Base-by-base conservation (phyloP, 1,140 invertebrate genomes). In the Dendrolimus punctatus region DNA sequence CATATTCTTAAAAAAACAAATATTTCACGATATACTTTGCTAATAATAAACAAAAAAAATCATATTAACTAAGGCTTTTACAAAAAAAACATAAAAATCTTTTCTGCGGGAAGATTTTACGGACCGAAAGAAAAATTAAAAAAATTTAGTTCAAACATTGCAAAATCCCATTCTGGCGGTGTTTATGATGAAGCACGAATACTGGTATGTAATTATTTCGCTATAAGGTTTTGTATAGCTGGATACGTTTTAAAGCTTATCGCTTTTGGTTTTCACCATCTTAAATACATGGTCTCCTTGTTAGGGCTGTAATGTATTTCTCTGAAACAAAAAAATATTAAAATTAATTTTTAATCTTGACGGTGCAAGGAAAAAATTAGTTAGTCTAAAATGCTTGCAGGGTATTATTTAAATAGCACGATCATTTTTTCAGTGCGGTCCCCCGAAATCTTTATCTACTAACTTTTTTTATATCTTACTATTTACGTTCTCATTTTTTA, bases 101-200 rank as follows among this genome's bases (percentile, higher is more conserved):
- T 23, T 23, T 23, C 23, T 23, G 49, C 46, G 46, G 46, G 46
- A 56, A 39, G n/a, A 46, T 50, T 38, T 50, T 40, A 40, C 40
- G 38, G 46, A 50, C 46, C 54, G 10, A 56, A 56, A 63, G 43
- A 4, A 44, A 44, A 23, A 8, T 42, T 50, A 7, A 40, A 40
- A 43, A 23, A 23, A 23, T 37, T 48, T 48, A 38, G 5, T 48
- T 48, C 37, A 39, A 61, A 59, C 46, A 76, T 81, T 76, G 71
- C 76, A 77, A 68, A 64, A 55, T 67, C 71, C 68, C 71, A 78
- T 71, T 76, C 80, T 80, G 74, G 76, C 68, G 65, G 71, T 68
- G 68, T 78, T 70, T 73, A 80, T 73, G 78, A 75, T 66, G 71
- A 82, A 75, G 79, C 70, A 74, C 75, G 73, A 85, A 80, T 85